Conservation (phyloP, 2,888 invertebrate genomes). For the Noctua janthina region DNA sequence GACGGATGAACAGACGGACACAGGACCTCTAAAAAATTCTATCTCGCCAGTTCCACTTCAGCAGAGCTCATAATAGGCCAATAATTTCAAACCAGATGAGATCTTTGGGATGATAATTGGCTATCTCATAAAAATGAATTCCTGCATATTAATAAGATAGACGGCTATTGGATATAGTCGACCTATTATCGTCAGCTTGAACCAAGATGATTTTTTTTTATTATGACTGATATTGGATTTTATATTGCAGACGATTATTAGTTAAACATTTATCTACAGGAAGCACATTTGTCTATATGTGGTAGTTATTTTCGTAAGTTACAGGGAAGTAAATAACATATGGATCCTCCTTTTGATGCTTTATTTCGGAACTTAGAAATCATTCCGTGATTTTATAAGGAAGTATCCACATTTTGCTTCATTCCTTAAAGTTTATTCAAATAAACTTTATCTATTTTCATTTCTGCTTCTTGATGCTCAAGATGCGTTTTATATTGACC, state of each 20-base stretch:
- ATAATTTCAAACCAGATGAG: conserved; percentile 3
- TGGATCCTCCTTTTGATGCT: too few species aligned
- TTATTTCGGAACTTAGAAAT: too few species aligned
- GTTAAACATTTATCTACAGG: not conserved
- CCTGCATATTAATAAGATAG: conserved; percentile 1
- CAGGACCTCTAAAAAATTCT: not conserved
- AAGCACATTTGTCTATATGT: not conserved
- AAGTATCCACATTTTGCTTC: too few species aligned
- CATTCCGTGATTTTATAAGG: too few species aligned
- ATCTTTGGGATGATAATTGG: conserved; percentile 15
- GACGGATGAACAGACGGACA: not conserved
- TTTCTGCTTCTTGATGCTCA: too few species aligned
- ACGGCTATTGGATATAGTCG: not conserved
- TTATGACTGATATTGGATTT: not conserved
- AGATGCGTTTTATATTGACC: too few species aligned
- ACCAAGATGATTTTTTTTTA: not conserved
- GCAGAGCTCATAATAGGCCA: conserved; percentile 6
- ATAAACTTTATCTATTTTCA: too few species aligned
- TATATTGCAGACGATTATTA: not conserved
- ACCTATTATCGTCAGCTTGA: not conserved
- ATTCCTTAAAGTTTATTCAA: too few species aligned
- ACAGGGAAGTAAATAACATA: too few species aligned
- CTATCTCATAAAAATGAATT: conserved; percentile 1
- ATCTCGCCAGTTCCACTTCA: not conserved
- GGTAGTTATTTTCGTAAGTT: too few species aligned